These are phyloP conservation scores for Lanius ludovicianus DNA, from an alignment of 2,113 vertebrate species.

Conservation along the genomic window DNA sequence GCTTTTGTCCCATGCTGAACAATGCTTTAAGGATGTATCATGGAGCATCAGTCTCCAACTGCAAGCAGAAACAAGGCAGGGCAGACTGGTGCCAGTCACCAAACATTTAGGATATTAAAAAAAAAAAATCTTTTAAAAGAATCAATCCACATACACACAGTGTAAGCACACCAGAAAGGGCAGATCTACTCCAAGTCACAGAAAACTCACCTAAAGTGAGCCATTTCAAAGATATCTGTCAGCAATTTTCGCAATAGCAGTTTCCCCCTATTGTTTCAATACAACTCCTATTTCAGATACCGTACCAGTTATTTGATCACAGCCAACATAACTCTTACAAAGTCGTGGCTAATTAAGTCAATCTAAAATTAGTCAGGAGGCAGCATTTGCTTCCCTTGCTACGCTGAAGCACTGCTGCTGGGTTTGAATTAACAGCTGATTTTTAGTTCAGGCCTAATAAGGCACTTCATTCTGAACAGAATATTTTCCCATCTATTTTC, in stretches of 20 bases:
- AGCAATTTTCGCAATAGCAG: neutral
- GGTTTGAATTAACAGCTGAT: neutral
- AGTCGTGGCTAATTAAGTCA: neutral
- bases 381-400: neutral
- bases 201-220: neutral
- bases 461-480: neutral
- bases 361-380: neutral
- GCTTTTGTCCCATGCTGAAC: neutral
- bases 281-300: neutral
- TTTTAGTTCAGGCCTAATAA: neutral
- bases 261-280: neutral
- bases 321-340: neutral
- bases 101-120: neutral
- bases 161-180: neutral
- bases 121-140: neutral
- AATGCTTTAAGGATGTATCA: rapidly evolving
- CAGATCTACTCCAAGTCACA: neutral
- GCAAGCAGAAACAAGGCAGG: neutral
- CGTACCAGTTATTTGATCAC: neutral
- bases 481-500: neutral
- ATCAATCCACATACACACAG: neutral
- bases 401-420: neutral
- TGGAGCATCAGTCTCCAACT: neutral
- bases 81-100: neutral
- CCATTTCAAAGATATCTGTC: neutral